Evolutionary conservation across 2,797 vertebrate species (phyloP).

Genomic region (Brotula barbata): DNA sequence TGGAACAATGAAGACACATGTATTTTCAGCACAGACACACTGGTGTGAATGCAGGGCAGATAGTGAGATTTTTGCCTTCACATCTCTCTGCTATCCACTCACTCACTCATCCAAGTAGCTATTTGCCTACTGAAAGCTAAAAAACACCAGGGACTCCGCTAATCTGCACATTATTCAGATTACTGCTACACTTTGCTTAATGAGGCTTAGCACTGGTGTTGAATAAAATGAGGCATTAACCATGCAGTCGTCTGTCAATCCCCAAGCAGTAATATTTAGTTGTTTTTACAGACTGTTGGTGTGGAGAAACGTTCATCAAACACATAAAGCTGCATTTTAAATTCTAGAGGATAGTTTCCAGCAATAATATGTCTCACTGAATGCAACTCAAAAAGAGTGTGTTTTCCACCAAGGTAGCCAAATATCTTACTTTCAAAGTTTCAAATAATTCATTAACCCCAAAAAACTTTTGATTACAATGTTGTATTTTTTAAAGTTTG

Average conservation of each 20-base stretch:
- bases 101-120: constrained; percentile 33
- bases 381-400: too few relatives aligned
- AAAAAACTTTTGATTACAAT: too few relatives aligned
- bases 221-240: constrained; percentile 25
- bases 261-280: constrained; percentile 1
- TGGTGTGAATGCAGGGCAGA: constrained; percentile 34
- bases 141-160: constrained; percentile 26
- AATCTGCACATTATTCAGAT: constrained; percentile 26
- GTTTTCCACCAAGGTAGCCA: too few relatives aligned
- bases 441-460: too few relatives aligned
- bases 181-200: constrained; percentile 35
- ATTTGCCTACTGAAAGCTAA: constrained; percentile 12
- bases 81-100: constrained; percentile 12
- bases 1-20: constrained; percentile 34
- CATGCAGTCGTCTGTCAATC: constrained; percentile 29
- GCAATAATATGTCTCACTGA: too few relatives aligned
- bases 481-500: too few relatives aligned
- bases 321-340: too few relatives aligned
- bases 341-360: too few relatives aligned
- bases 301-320: too few relatives aligned
- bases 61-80: constrained; percentile 20
- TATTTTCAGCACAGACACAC: constrained; percentile 27
- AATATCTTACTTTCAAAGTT: too few relatives aligned
- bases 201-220: constrained; percentile 22
- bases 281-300: too few relatives aligned